Conservation (phyloP, 2,797 vertebrate species). For the Poeciliopsis paucimaculata region DNA sequence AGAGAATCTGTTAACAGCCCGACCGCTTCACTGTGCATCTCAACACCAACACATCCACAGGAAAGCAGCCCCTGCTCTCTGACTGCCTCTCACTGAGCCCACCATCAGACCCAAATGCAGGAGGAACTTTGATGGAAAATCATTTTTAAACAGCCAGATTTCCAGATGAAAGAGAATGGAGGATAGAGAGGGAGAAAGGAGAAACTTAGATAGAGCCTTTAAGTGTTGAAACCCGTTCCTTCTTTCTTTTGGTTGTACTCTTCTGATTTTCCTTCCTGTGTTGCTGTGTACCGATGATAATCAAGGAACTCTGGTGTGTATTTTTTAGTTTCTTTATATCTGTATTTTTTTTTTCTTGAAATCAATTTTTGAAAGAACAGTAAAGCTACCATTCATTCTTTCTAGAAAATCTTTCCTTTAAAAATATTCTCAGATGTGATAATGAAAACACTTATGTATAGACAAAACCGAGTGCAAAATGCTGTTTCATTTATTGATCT, state of each 20-base stretch:
- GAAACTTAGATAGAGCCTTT: conserved; percentile 49
- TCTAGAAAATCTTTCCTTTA: conserved; percentile 73
- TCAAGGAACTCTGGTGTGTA: conserved; percentile 46
- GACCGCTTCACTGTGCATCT: conserved; percentile 69
- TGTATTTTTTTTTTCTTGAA: conserved; percentile 31
- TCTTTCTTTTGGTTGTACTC: conserved; percentile 59
- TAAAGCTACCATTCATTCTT: conserved; percentile 70
- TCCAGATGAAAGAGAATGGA: conserved; percentile 39
- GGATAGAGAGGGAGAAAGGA: conserved; percentile 18
- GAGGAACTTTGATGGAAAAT: conserved; percentile 46
- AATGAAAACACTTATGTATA: conserved; percentile 76
- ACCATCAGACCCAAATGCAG: conserved; percentile 25
- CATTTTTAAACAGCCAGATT: conserved; percentile 40
- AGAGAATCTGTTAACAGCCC: conserved; percentile 43
- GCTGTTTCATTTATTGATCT: conserved; percentile 71
- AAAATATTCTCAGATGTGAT: conserved; percentile 73
- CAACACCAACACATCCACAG: conserved; percentile 30
- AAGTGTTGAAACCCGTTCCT: conserved; percentile 55
- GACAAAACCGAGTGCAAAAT: conserved; percentile 73
- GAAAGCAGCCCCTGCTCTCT: conserved; percentile 46
- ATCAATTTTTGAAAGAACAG: conserved; percentile 52
- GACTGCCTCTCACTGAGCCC: conserved; percentile 44
- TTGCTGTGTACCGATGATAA: conserved; percentile 57
- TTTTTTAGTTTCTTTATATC: conserved; percentile 10
- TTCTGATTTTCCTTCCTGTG: conserved; percentile 56